These are phyloP conservation scores for Drosophila teissieri DNA, from an alignment of 1,140 invertebrate genomes.

Conservation along the genomic window DNA sequence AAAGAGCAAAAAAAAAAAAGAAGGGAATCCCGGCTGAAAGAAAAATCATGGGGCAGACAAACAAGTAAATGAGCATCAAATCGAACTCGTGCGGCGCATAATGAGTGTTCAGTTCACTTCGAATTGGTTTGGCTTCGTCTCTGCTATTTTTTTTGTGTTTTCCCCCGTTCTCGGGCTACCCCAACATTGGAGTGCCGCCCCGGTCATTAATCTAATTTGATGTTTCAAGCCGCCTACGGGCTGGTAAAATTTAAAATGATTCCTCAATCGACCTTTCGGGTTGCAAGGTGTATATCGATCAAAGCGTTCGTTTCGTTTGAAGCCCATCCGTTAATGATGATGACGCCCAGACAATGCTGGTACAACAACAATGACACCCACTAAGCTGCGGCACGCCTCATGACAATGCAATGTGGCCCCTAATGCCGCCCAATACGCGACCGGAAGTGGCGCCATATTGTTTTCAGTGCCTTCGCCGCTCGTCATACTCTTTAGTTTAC, in stretches of 20 bases:
- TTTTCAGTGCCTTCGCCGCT: slow-evolving; percentile 51
- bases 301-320: slow-evolving; percentile 37
- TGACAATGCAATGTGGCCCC: slow-evolving; percentile 55
- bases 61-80: slow-evolving; percentile 81
- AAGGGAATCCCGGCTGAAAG: slow-evolving; percentile 52
- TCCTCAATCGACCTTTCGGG: slow-evolving; percentile 19
- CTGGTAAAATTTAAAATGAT: slow-evolving; percentile 56
- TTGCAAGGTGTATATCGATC: slow-evolving; percentile 70
- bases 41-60: slow-evolving; percentile 68
- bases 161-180: slow-evolving; percentile 3
- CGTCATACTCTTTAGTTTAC: background rate
- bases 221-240: slow-evolving; percentile 7
- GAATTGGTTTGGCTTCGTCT: slow-evolving; percentile 17
- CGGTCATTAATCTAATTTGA: slow-evolving; percentile 78
- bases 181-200: slow-evolving; percentile 21
- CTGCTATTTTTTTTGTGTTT: background rate
- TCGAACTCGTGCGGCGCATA: slow-evolving; percentile 80
- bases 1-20: slow-evolving; percentile 21
- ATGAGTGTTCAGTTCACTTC: slow-evolving; percentile 55
- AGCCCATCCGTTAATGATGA: slow-evolving; percentile 67
- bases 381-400: slow-evolving; percentile 63
- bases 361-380: slow-evolving; percentile 60
- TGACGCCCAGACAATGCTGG: slow-evolving; percentile 53
- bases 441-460: slow-evolving; percentile 79
- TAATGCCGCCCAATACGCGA: slow-evolving; percentile 49